Evolutionary conservation across 2,797 vertebrate species (phyloP), one percentile per base, ranked within the genome.

Genomic region (Melanotaenia boesemani): DNA sequence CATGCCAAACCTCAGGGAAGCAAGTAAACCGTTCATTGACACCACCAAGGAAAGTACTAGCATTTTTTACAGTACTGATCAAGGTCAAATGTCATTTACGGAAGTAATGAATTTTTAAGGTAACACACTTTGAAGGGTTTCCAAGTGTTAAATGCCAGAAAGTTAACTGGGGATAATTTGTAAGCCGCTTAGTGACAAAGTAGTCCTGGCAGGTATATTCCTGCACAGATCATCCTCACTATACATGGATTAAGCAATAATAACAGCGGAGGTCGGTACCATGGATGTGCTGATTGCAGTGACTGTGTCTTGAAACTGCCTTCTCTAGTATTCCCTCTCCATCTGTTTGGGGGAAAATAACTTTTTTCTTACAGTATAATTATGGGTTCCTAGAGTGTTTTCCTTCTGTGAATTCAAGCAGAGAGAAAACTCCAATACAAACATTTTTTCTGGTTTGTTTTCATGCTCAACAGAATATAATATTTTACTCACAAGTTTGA

Each of bases 371-470:
- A 74, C 86, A 77, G 72, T 69, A 64, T 92, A 92, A 94, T 92
- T 92, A 91, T 63, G 74, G 89, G 88, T 90, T 93, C 72, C 82
- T 86, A 64, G 28, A 86, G 89, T 83, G 87, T 89, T 94, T 87
- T 88, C 82, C 89, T 81, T 89, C 86, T 91, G 83, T 80, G 78
- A 87, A 79, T 88, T 88, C 58, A 74, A 90, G 79, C 60, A 64
- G 63, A 50, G 74, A 36, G 57, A 54, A 57, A 75, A 67, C 82
- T 89, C 81, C 79, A 91, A 82, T 74, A 77, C 85, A 91, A 90
- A 92, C 85, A 91, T 61, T 77, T 68, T 39, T 72, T 58, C 74
- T 70, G 69, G 78, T 84, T 85, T 86, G 85, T 89, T 88, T 90
- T 84, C 60, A 54, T 60, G 59, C 81, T 77, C 73, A 78, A 80